Base-by-base conservation (phyloP, 2,797 vertebrate genomes). In the Eupleurogrammus muticus region DNA sequence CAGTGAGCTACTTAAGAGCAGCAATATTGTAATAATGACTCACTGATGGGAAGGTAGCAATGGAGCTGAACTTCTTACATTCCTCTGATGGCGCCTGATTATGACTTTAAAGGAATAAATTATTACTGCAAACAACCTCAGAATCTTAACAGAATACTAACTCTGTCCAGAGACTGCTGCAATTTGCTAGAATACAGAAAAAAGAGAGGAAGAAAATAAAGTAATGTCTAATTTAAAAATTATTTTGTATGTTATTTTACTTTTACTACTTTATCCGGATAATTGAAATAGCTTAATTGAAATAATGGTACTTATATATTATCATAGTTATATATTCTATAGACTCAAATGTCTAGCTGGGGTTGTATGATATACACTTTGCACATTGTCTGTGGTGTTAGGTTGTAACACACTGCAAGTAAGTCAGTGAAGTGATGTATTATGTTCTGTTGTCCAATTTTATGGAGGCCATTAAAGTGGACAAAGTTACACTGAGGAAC, bases 1-100 rank as follows among this genome's bases (percentile, higher is more conserved):
- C 95, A 96, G 95, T 94, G 94, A 94, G 94, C 95, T 95, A 95
- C 95, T 97, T 96, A 96, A 96, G 94, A 96, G 94, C 95, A 95
- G 95, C 93, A 93, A 94, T 95, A 95, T 95, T 96, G 95, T 96
- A 96, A 97, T 97, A 96, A 97, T 95, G 95, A 95, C 95, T 94
- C 92, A 91, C 94, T 96, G 96, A 97, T 97, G 96, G 95, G 95
- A 94, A 93, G 95, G 92, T 94, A 93, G 95, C 96, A 97, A 96
- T 96, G 95, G 94, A 95, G 95, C 95, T 94, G 95, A 97, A 97
- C 96, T 95, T 94, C 94, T 95, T 92, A 90, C 95, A 95, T 96
- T 96, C 94, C 94, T 96, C 95, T 95, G 94, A 95, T 86, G 89
- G 91, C 92, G 96, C 94, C 94, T 96, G 95, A 96, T 95, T 92